phyloP scores from a whole-genome alignment of 2,113 vertebrate species.

The Chrysemys picta region DNA sequence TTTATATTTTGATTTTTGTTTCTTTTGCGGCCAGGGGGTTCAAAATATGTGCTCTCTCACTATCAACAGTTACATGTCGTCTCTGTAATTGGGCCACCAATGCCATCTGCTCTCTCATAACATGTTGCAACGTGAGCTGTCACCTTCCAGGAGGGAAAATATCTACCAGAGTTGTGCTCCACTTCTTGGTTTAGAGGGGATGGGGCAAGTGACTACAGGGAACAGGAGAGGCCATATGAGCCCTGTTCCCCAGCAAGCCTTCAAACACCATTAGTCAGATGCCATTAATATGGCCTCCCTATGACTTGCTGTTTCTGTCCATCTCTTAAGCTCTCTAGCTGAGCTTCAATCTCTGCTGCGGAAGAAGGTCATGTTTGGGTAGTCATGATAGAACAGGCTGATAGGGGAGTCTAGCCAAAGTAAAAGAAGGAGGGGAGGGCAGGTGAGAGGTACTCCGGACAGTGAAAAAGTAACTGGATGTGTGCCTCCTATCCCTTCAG shows the following conservation, averaged over 20 bases:
- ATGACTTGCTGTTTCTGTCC: not conserved
- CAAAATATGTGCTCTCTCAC: not conserved
- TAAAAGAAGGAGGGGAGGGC: not conserved
- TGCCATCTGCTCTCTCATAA: not conserved
- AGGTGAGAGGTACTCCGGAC: not conserved
- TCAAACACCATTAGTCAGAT: not conserved
- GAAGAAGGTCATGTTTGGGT: not conserved
- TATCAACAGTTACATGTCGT: not conserved
- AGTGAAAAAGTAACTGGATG: not conserved
- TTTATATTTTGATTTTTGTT: not conserved
- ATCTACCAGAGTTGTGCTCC: not conserved
- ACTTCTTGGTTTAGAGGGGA: not conserved
- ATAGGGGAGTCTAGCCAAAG: not conserved
- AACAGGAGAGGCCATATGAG: not conserved
- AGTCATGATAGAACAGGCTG: rapidly evolving
- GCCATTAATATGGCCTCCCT: not conserved
- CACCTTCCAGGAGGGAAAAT: not conserved
- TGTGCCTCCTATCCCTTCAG: not conserved
- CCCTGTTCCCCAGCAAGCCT: not conserved
- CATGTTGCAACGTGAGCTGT: not conserved
- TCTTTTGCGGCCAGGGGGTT: not conserved
- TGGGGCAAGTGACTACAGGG: not conserved
- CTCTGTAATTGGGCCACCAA: not conserved
- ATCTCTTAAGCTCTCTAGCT: not conserved
- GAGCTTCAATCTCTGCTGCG: not conserved